These are phyloP conservation scores for Rynchops niger DNA, from an alignment of 2,113 vertebrate genomes.

Conservation along the genomic window DNA sequence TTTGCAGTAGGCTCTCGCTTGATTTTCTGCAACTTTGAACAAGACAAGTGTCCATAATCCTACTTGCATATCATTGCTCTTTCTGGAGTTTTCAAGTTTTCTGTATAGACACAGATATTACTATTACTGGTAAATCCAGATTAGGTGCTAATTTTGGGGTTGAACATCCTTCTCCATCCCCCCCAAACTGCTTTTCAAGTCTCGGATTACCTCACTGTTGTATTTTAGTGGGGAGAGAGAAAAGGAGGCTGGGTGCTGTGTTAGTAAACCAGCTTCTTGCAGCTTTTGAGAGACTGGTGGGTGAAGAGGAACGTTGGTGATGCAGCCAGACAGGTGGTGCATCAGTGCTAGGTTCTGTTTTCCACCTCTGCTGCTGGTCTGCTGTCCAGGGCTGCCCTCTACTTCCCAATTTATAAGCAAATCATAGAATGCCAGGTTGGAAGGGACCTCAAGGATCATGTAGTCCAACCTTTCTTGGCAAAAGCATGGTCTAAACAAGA, in stretches of 20 bases:
- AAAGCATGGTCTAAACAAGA: background rate
- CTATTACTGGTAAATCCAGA: background rate
- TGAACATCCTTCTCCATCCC: background rate
- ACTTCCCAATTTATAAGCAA: background rate
- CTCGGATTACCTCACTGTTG: background rate
- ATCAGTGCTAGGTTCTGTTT: background rate
- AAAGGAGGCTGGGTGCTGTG: background rate
- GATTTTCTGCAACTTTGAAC: background rate
- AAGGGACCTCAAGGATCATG: background rate
- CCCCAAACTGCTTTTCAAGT: background rate
- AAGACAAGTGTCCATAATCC: background rate
- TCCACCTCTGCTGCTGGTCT: background rate
- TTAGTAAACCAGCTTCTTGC: background rate
- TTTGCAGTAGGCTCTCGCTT: background rate
- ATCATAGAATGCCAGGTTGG: background rate
- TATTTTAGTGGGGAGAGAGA: background rate
- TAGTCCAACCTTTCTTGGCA: background rate
- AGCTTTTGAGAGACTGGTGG: background rate
- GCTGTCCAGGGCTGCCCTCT: background rate
- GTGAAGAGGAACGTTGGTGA: background rate
- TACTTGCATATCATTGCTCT: background rate
- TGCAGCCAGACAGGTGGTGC: background rate
- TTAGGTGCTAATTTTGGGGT: background rate
- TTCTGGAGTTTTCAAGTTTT: background rate
- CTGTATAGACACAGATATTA: background rate